Evolutionary conservation across 2,797 vertebrate genomes (phyloP).

Genomic region (Pitangus sulphuratus): DNA sequence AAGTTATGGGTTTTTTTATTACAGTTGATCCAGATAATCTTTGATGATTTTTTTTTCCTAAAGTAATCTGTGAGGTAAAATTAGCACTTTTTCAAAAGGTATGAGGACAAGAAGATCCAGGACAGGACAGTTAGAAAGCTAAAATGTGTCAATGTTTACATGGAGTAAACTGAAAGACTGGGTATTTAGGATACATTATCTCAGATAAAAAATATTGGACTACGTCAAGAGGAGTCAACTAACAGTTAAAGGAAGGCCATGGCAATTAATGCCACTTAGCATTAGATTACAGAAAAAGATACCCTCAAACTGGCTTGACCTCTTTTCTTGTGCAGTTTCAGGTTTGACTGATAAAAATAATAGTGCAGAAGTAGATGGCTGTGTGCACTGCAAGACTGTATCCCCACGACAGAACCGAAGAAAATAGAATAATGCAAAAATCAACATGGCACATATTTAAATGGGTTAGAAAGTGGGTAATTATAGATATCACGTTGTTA

Average conservation of each 20-base stretch:
- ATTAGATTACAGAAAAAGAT: conserved; percentile 52
- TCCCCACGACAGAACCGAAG: background rate
- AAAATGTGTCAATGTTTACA: background rate
- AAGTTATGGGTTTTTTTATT: rapidly evolving
- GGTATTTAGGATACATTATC: background rate
- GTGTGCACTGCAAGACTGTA: background rate
- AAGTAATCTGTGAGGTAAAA: background rate
- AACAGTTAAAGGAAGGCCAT: conserved; percentile 21
- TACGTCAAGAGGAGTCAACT: background rate
- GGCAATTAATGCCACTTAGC: conserved; percentile 44
- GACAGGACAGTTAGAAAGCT: background rate
- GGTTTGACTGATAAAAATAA: conserved; percentile 46
- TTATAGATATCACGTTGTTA: conserved; percentile 22
- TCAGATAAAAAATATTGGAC: background rate
- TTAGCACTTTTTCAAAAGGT: background rate
- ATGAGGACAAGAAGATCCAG: background rate
- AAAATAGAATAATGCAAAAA: conserved; percentile 33
- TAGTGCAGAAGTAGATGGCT: conserved; percentile 3
- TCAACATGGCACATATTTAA: conserved; percentile 46
- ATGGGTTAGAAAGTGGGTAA: conserved; percentile 50
- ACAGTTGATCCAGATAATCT: background rate
- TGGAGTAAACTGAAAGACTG: background rate
- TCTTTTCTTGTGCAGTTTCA: background rate
- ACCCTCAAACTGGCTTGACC: conserved; percentile 31
- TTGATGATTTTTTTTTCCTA: background rate